Evolutionary conservation across 2,113 vertebrate species (phyloP).

Genomic region (Phrynosoma blainvillii): DNA sequence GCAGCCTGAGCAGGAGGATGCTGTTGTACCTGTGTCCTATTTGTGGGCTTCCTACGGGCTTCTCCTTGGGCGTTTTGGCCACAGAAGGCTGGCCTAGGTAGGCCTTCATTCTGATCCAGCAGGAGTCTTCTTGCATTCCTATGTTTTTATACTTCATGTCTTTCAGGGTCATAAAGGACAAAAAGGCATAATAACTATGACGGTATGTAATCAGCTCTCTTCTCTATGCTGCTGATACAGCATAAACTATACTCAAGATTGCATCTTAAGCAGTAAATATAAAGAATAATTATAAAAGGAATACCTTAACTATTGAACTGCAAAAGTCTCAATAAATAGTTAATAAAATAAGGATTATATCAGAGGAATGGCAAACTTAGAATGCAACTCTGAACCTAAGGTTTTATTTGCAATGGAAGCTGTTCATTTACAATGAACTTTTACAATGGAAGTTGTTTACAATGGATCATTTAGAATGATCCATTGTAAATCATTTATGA

Average conservation of each 20-base stretch:
- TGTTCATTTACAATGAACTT: no score
- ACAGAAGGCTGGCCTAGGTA: background rate
- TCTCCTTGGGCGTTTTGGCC: background rate
- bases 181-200: conserved; percentile 67
- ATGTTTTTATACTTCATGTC: conserved; percentile 37
- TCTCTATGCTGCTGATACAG: background rate
- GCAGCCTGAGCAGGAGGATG: background rate
- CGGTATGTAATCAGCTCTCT: conserved; percentile 74
- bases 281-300: background rate
- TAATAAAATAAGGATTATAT: background rate
- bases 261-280: background rate
- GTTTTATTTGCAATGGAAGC: no score
- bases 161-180: conserved; percentile 83
- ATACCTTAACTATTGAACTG: background rate
- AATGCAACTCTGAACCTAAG: background rate
- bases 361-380: background rate
- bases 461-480: no score
- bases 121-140: background rate
- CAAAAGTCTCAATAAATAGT: background rate
- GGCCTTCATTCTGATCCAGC: background rate
- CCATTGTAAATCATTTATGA: no score
- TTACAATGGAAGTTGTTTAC: background rate
- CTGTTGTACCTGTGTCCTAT: background rate
- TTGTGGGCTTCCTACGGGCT: background rate
- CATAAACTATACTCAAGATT: background rate